Evolutionary conservation across 2,888 invertebrate genomes (phyloP).

Genomic region (Apotomis capreana): DNA sequence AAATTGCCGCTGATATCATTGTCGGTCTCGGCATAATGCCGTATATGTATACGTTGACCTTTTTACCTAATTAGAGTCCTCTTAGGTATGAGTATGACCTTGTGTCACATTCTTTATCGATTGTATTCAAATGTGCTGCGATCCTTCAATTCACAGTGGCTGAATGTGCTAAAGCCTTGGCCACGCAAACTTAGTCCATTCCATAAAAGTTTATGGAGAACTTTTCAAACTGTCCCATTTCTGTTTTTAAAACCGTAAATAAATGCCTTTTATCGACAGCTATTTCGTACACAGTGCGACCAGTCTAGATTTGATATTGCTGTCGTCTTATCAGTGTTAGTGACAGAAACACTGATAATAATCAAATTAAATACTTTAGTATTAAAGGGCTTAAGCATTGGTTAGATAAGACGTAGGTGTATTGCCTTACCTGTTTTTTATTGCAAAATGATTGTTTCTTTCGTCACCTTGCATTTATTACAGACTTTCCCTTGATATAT

Average conservation of each 20-base stretch:
- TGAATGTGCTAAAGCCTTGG: constrained; percentile 35
- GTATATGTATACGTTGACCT: constrained; percentile 61
- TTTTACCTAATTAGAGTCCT: constrained; percentile 65
- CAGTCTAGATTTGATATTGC: constrained; percentile 15
- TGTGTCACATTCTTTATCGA: constrained; percentile 62
- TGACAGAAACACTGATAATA: constrained; percentile 35
- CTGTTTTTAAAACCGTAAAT: neutral
- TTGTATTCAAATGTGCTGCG: constrained; percentile 50
- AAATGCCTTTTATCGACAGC: neutral
- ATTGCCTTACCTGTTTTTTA: neutral
- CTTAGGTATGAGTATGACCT: constrained; percentile 64
- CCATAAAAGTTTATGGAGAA: neutral
- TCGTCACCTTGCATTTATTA: neutral
- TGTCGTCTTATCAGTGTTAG: constrained; percentile 31
- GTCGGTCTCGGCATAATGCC: constrained; percentile 55
- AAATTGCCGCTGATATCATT: constrained; percentile 77
- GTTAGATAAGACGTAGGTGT: constrained; percentile 12
- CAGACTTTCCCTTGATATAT: neutral
- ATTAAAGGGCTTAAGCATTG: constrained; percentile 20
- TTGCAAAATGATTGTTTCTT: constrained; percentile 6
- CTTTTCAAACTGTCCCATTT: constrained; percentile 15
- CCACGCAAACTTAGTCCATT: constrained; percentile 2
- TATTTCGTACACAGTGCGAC: neutral
- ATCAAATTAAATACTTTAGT: constrained; percentile 30
- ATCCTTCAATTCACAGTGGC: constrained; percentile 42